Evolutionary conservation across 2,888 invertebrate species (phyloP).

Genomic region (Lepidochrysops patricia): DNA sequence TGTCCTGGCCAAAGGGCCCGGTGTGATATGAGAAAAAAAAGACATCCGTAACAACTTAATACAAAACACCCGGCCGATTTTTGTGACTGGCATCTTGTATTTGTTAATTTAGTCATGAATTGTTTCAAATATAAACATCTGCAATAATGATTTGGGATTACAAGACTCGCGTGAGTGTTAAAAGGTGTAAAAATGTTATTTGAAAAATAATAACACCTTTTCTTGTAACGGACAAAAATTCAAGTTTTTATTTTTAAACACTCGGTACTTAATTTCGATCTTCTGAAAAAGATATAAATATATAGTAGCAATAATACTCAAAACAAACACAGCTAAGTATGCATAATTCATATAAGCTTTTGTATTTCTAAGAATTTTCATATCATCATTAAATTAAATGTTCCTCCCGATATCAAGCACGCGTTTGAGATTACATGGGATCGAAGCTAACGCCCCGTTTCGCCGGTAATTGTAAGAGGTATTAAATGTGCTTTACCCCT

Average conservation of each 20-base stretch:
- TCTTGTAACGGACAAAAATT: not conserved
- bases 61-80: not conserved
- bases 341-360: constrained; percentile 1
- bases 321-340: not conserved
- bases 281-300: too few relatives aligned
- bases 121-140: not conserved
- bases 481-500: constrained; percentile 62
- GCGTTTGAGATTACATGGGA: constrained; percentile 46
- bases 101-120: constrained; percentile 1
- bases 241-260: too few relatives aligned
- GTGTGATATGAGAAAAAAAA: not conserved
- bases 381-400: constrained; percentile 65
- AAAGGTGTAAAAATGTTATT: not conserved
- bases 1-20: not conserved
- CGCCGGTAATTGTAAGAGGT: constrained; percentile 56
- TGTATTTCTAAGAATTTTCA: constrained; percentile 33
- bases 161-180: not conserved
- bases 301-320: not conserved
- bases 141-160: not conserved
- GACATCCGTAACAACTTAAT: not conserved
- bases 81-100: not conserved
- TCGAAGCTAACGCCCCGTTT: constrained; percentile 34
- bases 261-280: too few relatives aligned
- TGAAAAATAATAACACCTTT: not conserved
- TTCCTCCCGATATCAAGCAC: constrained; percentile 39